phyloP scores from a whole-genome alignment of 2,888 invertebrate species.

The Bhutanitis thaidina region DNA sequence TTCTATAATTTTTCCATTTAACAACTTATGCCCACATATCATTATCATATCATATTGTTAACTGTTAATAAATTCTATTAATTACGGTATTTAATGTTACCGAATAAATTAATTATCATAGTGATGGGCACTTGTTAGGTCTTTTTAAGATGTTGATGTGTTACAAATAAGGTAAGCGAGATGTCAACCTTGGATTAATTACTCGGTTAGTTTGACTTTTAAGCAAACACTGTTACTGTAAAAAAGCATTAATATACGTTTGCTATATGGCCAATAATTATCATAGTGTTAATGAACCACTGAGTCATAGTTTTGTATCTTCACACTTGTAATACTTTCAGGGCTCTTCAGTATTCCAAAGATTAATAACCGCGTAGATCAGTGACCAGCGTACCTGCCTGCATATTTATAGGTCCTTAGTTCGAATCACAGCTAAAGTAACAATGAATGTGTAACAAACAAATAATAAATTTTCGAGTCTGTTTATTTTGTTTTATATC shows the following conservation, averaged over 20 bases:
- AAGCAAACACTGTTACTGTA: not conserved
- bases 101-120: conserved; percentile 8
- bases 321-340: too few species aligned
- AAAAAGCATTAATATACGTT: not conserved
- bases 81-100: not conserved
- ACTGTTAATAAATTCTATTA: conserved; percentile 6
- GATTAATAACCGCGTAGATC: too few species aligned
- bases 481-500: too few species aligned
- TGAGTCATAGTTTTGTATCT: not conserved
- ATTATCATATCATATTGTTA: not conserved
- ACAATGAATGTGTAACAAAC: too few species aligned
- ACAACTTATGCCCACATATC: not conserved
- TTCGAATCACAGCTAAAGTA: too few species aligned
- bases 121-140: not conserved
- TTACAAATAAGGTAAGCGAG: conserved; percentile 1
- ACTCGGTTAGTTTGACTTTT: not conserved
- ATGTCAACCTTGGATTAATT: not conserved
- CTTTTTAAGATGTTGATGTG: not conserved
- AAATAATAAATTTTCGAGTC: too few species aligned
- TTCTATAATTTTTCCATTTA: not conserved
- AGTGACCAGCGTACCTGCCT: too few species aligned
- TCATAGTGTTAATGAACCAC: not conserved
- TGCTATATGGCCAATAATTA: not conserved
- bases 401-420: too few species aligned
- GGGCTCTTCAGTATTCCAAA: too few species aligned